Percentiles rank a stretch among this genome's conserved stretches.
Conservation (phyloP, 1,140 invertebrate genomes). For the Lordiphosa clarofinis region DNA sequence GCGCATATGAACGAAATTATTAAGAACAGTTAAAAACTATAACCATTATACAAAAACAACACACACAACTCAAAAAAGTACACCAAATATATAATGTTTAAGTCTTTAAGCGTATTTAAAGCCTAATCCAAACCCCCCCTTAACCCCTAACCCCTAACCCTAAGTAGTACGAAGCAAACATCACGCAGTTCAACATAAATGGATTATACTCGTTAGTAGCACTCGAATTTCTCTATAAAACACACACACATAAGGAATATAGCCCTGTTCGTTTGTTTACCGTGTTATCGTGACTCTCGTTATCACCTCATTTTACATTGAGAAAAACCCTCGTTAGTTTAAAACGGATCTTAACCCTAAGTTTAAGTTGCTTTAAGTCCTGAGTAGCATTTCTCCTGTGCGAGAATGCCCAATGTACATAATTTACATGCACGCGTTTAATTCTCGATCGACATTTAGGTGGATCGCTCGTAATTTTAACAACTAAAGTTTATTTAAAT, state of each 20-base stretch:
- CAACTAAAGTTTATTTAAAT: conserved; percentile 16
- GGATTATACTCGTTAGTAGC: too few relatives aligned
- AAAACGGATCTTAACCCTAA: conserved; percentile 40
- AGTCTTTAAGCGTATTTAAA: conserved; percentile 55
- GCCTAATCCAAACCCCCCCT: conserved; percentile 18
- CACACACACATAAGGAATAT: too few relatives aligned
- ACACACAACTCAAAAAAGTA: conserved; percentile 70
- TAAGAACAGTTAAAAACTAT: conserved; percentile 42
- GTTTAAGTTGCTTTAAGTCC: conserved; percentile 52
- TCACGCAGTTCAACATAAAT: conserved; percentile 7
- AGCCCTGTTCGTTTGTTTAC: conserved; percentile 1
- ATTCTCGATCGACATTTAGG: conserved; percentile 24
- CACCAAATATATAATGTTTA: conserved; percentile 62
- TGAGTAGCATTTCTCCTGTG: too few relatives aligned
- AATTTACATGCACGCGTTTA: conserved; percentile 29
- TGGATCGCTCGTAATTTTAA: conserved; percentile 14
- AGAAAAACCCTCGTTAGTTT: conserved; percentile 32
- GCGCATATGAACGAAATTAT: conserved; percentile 40
- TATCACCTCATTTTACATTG: conserved; percentile 26
- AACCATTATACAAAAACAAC: conserved; percentile 27
- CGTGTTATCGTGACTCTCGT: conserved; percentile 10
- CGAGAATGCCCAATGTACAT: conserved; percentile 22
- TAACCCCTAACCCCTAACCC: too few relatives aligned
- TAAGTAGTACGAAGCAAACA: conserved; percentile 31
- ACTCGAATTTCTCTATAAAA: too few relatives aligned